phyloP scores from a whole-genome alignment of 2,113 vertebrate genomes.

The Pituophis catenifer region DNA sequence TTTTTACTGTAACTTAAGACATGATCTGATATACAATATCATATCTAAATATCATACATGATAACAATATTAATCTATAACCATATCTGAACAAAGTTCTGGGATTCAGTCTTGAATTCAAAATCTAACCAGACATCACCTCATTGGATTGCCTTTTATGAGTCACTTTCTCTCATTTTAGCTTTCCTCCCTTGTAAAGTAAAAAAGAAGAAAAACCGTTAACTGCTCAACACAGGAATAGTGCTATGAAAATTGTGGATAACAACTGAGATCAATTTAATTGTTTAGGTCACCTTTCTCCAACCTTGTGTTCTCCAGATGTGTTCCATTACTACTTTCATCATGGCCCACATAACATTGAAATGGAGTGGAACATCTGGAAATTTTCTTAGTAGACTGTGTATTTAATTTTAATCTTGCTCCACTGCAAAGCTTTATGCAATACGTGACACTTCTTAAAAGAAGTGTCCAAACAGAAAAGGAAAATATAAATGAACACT shows the following conservation, averaged over 20 bases:
- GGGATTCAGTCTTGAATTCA: not conserved
- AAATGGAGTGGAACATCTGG: not conserved
- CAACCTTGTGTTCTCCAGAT: not conserved
- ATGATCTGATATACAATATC: not conserved
- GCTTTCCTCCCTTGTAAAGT: not conserved
- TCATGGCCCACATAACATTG: not conserved
- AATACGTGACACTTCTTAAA: not conserved
- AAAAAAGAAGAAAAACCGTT: not conserved
- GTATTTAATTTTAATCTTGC: not conserved
- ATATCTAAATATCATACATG: not conserved
- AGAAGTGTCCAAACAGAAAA: not conserved
- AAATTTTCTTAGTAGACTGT: not conserved
- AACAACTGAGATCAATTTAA: not conserved
- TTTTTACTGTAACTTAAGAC: not conserved
- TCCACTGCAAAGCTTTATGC: not conserved
- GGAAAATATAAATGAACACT: not conserved
- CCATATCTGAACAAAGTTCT: not conserved
- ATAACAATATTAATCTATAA: not conserved
- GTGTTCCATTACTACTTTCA: not conserved
- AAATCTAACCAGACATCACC: not conserved
- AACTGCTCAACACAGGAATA: not conserved
- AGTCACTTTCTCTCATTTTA: not conserved
- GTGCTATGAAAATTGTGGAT: not conserved
- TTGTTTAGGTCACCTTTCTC: not conserved
- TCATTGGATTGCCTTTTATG: not conserved